A percentile compares a stretch with the other conserved stretches of the same genome.
Evolutionary conservation across 23 tunicate species (phyloP).

Genomic region (Styela plicata): DNA sequence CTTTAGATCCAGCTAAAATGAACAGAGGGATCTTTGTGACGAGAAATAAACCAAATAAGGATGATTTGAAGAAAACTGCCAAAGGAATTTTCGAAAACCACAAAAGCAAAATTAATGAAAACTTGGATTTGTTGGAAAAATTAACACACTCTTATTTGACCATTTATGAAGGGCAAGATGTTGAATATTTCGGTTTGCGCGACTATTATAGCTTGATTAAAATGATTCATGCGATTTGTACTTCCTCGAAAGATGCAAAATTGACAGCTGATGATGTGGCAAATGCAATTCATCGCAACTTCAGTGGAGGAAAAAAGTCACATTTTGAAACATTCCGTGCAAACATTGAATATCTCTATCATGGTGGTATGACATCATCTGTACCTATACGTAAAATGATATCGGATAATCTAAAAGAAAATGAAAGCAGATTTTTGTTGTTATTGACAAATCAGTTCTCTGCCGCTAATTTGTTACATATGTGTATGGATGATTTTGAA

Average conservation of each 20-base stretch:
- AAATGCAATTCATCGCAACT: slow-evolving; percentile 48
- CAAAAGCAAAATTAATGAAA: slow-evolving; percentile 28
- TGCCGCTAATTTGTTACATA: slow-evolving; percentile 50
- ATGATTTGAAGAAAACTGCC: slow-evolving; percentile 67
- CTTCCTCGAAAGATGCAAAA: slow-evolving; percentile 19
- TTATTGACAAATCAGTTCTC: slow-evolving; percentile 69
- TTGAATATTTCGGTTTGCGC: slow-evolving; percentile 78
- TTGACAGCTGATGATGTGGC: slow-evolving; percentile 14
- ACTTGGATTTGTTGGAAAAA: slow-evolving; percentile 16
- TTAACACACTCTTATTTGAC: slow-evolving; percentile 51
- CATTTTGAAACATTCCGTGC: slow-evolving; percentile 21
- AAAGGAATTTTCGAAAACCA: slow-evolving; percentile 71
- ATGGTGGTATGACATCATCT: background rate
- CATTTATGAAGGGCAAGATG: slow-evolving; percentile 39
- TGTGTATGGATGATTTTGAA: slow-evolving; percentile 24
- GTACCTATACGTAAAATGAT: slow-evolving; percentile 39
- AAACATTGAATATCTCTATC: slow-evolving; percentile 22
- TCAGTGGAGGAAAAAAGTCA: slow-evolving; percentile 38
- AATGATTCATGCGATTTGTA: slow-evolving; percentile 42
- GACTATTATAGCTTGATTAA: slow-evolving; percentile 73
- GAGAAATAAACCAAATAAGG: slow-evolving; percentile 59
- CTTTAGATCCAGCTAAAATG: slow-evolving; percentile 91
- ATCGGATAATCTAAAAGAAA: slow-evolving; percentile 44
- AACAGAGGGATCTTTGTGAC: slow-evolving; percentile 86
- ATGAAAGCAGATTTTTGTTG: slow-evolving; percentile 64